Conservation (phyloP, 2,888 invertebrate genomes). For the Adineta ricciae region DNA sequence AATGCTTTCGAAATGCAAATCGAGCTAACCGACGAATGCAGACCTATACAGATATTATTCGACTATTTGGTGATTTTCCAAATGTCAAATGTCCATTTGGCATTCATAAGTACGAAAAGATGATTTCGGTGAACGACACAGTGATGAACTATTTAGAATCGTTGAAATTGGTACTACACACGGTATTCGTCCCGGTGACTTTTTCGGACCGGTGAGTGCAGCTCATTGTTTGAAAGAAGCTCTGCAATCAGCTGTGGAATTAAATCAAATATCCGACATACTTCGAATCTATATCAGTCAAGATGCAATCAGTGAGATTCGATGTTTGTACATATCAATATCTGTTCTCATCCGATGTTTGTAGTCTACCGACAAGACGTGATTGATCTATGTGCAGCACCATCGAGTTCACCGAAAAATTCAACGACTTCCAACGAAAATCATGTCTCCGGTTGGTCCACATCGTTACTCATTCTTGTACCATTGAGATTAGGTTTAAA, state of each 20-base stretch:
- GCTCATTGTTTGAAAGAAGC: neutral
- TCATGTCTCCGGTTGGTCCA: neutral
- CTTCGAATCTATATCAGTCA: constrained; percentile 1
- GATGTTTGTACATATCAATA: too few species aligned
- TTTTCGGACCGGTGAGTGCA: neutral
- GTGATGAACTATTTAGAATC: constrained; percentile 2
- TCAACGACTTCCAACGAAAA: neutral
- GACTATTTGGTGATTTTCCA: constrained; percentile 29
- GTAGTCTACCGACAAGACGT: constrained; percentile 19
- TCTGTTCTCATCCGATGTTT: too few species aligned
- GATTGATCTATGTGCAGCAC: neutral
- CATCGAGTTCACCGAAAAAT: neutral
- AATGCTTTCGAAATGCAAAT: neutral
- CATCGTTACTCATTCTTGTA: constrained; percentile 64
- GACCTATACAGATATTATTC: constrained; percentile 25
- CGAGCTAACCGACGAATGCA: neutral
- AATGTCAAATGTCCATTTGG: constrained; percentile 32
- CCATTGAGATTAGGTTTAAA: constrained; percentile 78
- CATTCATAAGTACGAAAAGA: constrained; percentile 1
- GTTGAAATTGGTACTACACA: neutral
- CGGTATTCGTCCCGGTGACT: constrained; percentile 13
- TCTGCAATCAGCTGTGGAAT: neutral
- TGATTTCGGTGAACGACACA: too few species aligned
- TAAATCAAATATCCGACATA: neutral
- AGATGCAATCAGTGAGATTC: neutral